Base-by-base conservation (phyloP, 2,797 vertebrate species). In the Sphenodon punctatus region DNA sequence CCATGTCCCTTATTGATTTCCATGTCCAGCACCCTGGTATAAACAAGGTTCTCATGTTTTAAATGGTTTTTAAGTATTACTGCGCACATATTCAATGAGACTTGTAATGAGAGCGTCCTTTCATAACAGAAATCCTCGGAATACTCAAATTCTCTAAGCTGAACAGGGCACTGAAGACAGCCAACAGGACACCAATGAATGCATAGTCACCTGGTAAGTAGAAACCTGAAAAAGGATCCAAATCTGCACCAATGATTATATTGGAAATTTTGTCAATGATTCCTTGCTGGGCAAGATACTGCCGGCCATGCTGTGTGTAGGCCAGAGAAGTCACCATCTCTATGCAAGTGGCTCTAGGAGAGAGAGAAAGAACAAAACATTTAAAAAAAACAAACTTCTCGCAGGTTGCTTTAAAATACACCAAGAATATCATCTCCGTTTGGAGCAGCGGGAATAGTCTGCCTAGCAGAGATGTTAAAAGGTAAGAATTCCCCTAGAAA, bases 251-350 rank as follows among this genome's bases (percentile, higher is more conserved):
- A n/a, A 96, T 93, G 46, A 99, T 98, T 96, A 99, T 98, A 93
- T 99, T 99, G 11, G 98, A 98, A 90, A 99, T 96, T 88, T 96
- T 97, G 71, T 98, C 97, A 34, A 98, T 97, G 65, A 98, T 92
- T 34, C 98, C 98, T 81, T 99, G 97, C 59, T 97, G 97, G 43
- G 97, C 94, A 75, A 99, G 95, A 89, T 97, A 98, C 85, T 97
- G 97, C 1, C 97, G 95, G 5, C 98, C 98, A 7, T 99, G 98
- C 3, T 95, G 95, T 61, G 95, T 97, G 49, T 94, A 93, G 15
- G 98, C 97, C 55, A 99, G 90, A 2, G 91, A 91, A 1, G 97
- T 98, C 88, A 99, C 96, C 98, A 98, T 99, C 94, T 99, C 98
- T 69, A 98, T 96, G 46, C 98, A 97, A 0, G 98, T 98, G 23